Evolutionary conservation across 2,888 invertebrate species (phyloP).

Genomic region (Dynastes maya): DNA sequence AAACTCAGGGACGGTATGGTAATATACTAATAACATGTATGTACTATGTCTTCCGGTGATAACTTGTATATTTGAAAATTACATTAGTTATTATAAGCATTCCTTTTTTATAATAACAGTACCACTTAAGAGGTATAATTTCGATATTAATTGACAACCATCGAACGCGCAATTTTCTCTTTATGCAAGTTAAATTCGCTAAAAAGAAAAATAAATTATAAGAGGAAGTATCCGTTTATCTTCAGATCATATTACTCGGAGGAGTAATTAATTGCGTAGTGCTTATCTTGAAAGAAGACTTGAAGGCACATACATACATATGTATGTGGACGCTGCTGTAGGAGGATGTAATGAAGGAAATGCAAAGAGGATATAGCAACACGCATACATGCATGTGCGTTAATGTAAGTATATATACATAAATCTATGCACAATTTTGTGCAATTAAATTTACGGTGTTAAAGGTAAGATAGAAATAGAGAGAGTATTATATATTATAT

Average conservation of each 20-base stretch:
- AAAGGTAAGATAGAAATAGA: no score
- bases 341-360: not conserved
- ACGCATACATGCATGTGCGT: not conserved
- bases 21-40: no score
- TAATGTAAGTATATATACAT: not conserved
- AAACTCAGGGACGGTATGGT: no score
- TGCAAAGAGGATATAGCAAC: not conserved
- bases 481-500: no score
- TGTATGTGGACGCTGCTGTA: not conserved
- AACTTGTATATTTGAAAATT: no score
- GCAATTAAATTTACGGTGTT: not conserved
- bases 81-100: no score
- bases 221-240: slow-evolving; percentile 16
- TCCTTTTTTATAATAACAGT: no score
- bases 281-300: not conserved
- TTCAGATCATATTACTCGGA: not conserved
- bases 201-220: not conserved
- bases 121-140: no score
- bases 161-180: not conserved
- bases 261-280: slow-evolving; percentile 4
- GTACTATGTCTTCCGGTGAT: no score
- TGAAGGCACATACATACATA: not conserved
- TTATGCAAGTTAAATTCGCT: not conserved
- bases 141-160: not conserved
- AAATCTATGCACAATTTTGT: not conserved